phyloP scores from a whole-genome alignment of 2,113 vertebrate species.

The Tautogolabrus adspersus region DNA sequence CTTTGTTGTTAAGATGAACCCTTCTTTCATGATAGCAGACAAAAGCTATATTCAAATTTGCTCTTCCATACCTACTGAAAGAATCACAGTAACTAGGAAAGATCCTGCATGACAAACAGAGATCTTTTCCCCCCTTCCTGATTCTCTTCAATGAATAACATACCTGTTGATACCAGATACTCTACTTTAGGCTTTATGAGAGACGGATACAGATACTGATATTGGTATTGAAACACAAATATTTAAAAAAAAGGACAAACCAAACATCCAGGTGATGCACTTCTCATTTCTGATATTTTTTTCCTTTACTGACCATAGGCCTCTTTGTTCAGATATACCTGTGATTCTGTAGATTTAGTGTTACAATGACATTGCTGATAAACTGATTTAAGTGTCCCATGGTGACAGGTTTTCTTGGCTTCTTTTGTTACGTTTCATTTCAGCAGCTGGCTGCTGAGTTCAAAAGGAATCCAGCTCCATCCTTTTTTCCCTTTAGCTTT shows the following conservation, averaged over 20 bases:
- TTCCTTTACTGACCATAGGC: background rate
- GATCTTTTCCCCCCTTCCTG: too few species aligned
- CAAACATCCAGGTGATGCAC: too few species aligned
- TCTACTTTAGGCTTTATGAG: too few species aligned
- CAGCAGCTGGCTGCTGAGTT: conserved; percentile 15
- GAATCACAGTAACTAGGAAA: background rate
- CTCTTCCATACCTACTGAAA: background rate
- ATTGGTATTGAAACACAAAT: too few species aligned
- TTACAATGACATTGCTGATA: background rate
- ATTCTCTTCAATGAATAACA: too few species aligned
- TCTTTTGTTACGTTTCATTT: background rate
- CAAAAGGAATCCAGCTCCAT: conserved; percentile 33
- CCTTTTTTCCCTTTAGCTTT: conserved; percentile 30
- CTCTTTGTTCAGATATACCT: background rate
- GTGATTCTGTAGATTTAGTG: background rate
- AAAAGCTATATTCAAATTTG: background rate
- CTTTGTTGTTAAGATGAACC: background rate
- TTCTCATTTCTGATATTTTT: too few species aligned
- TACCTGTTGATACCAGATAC: too few species aligned
- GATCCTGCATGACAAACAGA: too few species aligned
- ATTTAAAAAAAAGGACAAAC: too few species aligned
- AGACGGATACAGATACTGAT: too few species aligned
- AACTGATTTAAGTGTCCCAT: background rate
- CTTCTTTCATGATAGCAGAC: background rate
- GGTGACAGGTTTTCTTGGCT: background rate